A percentile compares a stretch with the other conserved stretches of the same genome.
Conservation (phyloP, 2,113 vertebrate species). For the Gymnobelideus leadbeateri region DNA sequence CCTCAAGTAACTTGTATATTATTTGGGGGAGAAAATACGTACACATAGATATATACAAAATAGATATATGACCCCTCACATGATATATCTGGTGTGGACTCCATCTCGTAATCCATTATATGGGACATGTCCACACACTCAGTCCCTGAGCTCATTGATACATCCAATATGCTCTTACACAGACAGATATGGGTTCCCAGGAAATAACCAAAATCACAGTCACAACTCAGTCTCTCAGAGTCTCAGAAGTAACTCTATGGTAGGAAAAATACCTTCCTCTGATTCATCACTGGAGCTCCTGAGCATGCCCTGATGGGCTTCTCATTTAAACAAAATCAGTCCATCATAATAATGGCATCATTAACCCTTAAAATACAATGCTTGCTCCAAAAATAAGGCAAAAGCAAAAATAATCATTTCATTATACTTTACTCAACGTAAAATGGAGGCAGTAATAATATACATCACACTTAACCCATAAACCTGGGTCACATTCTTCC, state of each 20-base stretch:
- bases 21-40: background rate
- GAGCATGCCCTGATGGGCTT: background rate
- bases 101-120: background rate
- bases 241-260: background rate
- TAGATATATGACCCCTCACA: background rate
- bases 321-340: background rate
- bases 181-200: background rate
- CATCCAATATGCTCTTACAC: background rate
- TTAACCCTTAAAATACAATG: background rate
- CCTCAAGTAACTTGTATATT: background rate
- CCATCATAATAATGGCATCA: background rate
- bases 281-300: background rate
- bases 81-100: background rate
- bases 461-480: background rate
- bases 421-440: background rate
- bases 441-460: background rate
- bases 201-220: background rate
- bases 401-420: background rate
- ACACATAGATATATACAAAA: background rate
- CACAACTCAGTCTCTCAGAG: background rate
- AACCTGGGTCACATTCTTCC: background rate
- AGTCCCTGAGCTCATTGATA: background rate
- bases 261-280: background rate
- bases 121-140: background rate
- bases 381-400: background rate